Base-by-base conservation (phyloP, 64 coral and sea anemone genomes). In the Porites lutea region DNA sequence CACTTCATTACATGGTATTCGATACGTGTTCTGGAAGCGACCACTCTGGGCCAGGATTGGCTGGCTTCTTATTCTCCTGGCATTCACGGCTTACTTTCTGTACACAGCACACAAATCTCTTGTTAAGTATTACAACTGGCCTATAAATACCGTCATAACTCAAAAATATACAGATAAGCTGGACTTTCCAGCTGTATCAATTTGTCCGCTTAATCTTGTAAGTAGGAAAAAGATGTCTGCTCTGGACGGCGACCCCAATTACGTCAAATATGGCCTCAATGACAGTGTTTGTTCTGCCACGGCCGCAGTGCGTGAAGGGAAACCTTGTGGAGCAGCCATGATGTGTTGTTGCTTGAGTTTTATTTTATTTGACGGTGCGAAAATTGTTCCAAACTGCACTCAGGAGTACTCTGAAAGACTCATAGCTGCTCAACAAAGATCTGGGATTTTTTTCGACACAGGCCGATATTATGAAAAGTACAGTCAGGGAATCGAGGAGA, bases 291-390 rank as follows among this genome's bases (percentile, higher is more conserved):
- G 95, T 67, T 65, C 51, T 55, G 87, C 86, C 8, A 96, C 95
- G 13, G 91, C 91, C 5, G 52, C 51, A 13, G 87, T 93, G 8
- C 91, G 95, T 76, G 74, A 66, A 0, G 91, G 81, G 15, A 77
- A 22, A 0, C 91, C 95, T 11, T 96, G 95, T 86, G 95, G 95
- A 6, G 71, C 92, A 5, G 90, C 95, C 62, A 88, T 96, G 61
- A 51, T 93, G 19, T 96, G 95, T 77, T 92, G 90, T 10, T 96
- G 86, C 50, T 49, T 84, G 52, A 65, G 13, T 11, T 53, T 68
- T n/a, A 4, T 84, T 52, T 0, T 65, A 4, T 84, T 89, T 48
- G 13, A 59, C 48, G 87, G 87, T 14, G 21, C 23, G 2, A 46
- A 16, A 8, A 75, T 83, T 16, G 70, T 84, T 13, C 47, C 78